Conservation (phyloP, 2,113 vertebrate genomes). For the Tetraodon nigroviridis region DNA sequence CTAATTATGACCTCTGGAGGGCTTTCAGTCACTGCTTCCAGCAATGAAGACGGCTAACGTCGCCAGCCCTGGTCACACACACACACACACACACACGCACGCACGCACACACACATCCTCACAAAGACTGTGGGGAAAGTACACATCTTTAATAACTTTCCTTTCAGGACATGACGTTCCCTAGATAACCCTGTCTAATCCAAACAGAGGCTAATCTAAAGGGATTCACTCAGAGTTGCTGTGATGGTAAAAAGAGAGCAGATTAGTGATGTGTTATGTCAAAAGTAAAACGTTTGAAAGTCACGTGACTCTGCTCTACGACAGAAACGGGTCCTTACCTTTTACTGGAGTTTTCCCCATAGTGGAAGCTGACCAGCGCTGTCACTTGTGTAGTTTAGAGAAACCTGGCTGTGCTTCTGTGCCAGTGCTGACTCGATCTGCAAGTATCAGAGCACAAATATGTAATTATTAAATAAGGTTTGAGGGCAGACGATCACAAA, state of each 20-base stretch:
- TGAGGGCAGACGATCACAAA: too few relatives aligned
- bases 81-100: background rate
- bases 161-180: too few relatives aligned
- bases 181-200: too few relatives aligned
- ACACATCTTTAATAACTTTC: background rate
- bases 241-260: too few relatives aligned
- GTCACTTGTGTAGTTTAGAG: conserved; percentile 5
- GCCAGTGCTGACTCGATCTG: conserved; percentile 13
- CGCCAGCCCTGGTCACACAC: too few relatives aligned
- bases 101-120: background rate
- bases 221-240: background rate
- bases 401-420: conserved; percentile 10
- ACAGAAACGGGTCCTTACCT: conserved; percentile 43
- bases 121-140: background rate
- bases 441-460: conserved; percentile 5
- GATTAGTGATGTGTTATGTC: background rate
- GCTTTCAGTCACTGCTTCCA: background rate
- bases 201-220: background rate
- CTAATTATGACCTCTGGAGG: background rate
- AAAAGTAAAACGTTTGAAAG: too few relatives aligned
- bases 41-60: background rate
- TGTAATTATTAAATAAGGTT: background rate
- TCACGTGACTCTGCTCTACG: background rate
- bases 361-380: conserved; percentile 43
- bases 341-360: conserved; percentile 76